phyloP scores from a whole-genome alignment of 2,113 vertebrate species.

The Erythrocercus mccallii region DNA sequence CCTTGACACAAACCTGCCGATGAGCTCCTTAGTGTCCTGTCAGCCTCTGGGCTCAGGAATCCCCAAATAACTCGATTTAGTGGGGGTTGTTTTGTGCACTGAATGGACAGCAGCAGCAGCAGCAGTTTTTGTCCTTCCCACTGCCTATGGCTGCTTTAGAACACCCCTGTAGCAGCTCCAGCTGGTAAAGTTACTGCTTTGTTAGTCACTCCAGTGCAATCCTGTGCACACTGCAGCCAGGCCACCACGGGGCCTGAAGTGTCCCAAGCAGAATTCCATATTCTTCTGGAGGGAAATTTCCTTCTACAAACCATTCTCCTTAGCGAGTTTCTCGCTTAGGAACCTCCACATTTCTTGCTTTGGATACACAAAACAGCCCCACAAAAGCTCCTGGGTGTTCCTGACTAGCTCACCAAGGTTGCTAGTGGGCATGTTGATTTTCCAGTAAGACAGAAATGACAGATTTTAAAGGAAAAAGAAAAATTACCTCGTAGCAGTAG shows the following conservation, averaged over 20 bases:
- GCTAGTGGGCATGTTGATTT: neutral
- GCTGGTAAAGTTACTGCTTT: neutral
- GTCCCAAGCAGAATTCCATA: neutral
- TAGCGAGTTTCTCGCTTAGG: neutral
- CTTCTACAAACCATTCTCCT: neutral
- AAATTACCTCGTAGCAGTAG: accelerated
- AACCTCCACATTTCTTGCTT: neutral
- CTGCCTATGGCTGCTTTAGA: neutral
- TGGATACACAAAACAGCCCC: neutral
- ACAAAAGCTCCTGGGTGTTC: neutral
- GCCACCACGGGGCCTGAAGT: no score
- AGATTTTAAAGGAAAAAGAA: neutral
- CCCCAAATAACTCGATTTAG: accelerated
- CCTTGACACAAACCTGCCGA: neutral
- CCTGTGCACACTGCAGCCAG: neutral
- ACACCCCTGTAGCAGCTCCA: neutral
- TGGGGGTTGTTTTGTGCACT: neutral
- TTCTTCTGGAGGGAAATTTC: neutral
- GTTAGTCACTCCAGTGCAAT: neutral
- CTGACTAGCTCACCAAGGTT: neutral
- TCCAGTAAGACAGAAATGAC: neutral
- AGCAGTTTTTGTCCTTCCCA: neutral
- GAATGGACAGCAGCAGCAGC: neutral
- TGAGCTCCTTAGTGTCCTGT: no score
- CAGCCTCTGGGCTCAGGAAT: neutral